Percentiles rank a stretch among this genome's conserved stretches.
Evolutionary conservation across 2,888 invertebrate species (phyloP).

Genomic region (Ormyrus thymus): DNA sequence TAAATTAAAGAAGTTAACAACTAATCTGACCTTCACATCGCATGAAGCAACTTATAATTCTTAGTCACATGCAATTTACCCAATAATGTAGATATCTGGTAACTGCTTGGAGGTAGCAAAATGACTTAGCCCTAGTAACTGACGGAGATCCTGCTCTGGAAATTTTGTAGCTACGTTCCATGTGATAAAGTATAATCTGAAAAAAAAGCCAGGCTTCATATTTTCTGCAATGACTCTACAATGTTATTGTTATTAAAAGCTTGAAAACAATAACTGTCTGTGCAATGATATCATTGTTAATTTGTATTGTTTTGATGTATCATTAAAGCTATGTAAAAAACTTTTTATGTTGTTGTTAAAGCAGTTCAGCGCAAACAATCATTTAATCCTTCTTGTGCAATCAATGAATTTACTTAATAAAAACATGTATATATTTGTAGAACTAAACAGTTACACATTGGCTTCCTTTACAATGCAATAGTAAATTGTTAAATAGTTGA

Average conservation of each 20-base stretch:
- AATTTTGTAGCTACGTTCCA: conserved; percentile 93
- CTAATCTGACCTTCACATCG: conserved; percentile 12
- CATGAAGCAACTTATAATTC: conserved; percentile 5
- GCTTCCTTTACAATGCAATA: not conserved
- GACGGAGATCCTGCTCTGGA: conserved; percentile 84
- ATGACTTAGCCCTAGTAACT: conserved; percentile 82
- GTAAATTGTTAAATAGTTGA: conserved; percentile 12
- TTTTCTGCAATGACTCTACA: not conserved
- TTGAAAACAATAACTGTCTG: not conserved
- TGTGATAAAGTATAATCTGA: conserved; percentile 88
- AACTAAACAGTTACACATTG: not conserved
- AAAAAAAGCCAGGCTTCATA: conserved; percentile 62
- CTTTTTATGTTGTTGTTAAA: not conserved
- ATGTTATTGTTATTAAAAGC: not conserved
- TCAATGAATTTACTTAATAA: too few relatives aligned
- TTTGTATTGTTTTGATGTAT: not conserved
- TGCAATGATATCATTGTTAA: not conserved
- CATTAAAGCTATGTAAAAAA: not conserved
- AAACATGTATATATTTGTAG: too few relatives aligned
- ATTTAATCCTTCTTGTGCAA: not conserved
- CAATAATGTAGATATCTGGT: conserved; percentile 91
- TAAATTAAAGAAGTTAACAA: conserved; percentile 28
- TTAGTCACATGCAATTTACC: conserved; percentile 76
- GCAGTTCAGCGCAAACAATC: not conserved
- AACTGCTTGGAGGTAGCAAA: conserved; percentile 76